Evolutionary conservation across 2,888 invertebrate genomes (phyloP).

Genomic region (Rotaria macrura): DNA sequence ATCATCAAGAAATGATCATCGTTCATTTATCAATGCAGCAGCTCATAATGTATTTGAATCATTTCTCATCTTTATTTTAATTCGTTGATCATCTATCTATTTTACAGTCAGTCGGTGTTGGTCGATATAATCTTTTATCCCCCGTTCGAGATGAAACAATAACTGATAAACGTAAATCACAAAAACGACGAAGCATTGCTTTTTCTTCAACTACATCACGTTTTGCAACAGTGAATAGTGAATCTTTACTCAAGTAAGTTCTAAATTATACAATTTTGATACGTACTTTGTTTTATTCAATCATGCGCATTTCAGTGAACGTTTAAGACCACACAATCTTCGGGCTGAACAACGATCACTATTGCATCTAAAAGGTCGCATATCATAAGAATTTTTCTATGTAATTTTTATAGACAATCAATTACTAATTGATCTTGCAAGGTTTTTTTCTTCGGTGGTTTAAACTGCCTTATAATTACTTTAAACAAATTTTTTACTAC

Average conservation of each 20-base stretch:
- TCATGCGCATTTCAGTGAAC: background rate
- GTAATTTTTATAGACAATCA: background rate
- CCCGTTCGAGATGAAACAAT: background rate
- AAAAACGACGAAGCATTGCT: background rate
- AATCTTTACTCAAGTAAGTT: background rate
- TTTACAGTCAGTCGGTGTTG: constrained; percentile 25
- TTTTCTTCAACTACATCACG: background rate
- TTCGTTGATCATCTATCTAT: background rate
- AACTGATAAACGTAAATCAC: background rate
- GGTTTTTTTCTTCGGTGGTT: background rate
- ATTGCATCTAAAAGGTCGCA: background rate
- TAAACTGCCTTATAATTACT: background rate
- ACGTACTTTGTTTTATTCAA: background rate
- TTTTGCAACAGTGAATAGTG: background rate
- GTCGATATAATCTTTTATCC: constrained; percentile 21
- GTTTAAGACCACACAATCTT: constrained; percentile 15
- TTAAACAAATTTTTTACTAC: background rate
- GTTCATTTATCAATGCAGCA: background rate
- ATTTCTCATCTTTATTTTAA: too few species aligned
- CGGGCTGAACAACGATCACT: background rate
- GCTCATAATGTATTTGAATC: background rate
- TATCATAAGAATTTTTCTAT: background rate
- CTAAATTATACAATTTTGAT: background rate
- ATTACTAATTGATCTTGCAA: too few species aligned
- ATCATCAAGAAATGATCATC: background rate